Percentiles rank a stretch among this genome's conserved stretches.
These are phyloP conservation scores for Oxycera nigricornis DNA, from an alignment of 2,888 invertebrate species.

Conservation along the genomic window DNA sequence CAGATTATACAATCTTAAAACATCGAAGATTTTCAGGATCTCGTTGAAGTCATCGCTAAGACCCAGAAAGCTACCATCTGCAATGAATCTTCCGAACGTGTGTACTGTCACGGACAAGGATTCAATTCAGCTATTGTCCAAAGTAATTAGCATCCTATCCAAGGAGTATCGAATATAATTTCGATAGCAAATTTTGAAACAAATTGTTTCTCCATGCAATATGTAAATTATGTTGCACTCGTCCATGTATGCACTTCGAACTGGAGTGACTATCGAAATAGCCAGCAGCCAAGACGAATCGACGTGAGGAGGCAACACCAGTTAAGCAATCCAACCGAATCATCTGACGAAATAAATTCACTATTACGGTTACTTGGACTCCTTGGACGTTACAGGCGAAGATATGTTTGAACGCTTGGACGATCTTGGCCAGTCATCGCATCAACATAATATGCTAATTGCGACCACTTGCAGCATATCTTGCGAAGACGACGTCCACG, in stretches of 20 bases:
- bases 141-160: too few species aligned
- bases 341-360: constrained; percentile 28
- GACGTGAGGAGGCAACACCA: background rate
- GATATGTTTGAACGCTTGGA: constrained; percentile 5
- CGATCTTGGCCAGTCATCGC: background rate
- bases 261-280: background rate
- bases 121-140: too few species aligned
- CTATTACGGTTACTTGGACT: constrained; percentile 34
- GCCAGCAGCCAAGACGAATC: constrained; percentile 18
- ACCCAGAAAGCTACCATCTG: background rate
- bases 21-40: too few species aligned
- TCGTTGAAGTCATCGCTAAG: background rate
- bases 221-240: background rate
- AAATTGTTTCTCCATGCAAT: background rate
- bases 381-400: background rate
- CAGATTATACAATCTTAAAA: too few species aligned
- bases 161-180: background rate
- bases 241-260: background rate
- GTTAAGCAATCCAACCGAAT: constrained; percentile 29
- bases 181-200: background rate
- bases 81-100: background rate
- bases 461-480: constrained; percentile 13
- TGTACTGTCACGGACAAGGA: too few species aligned
- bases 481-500: background rate
- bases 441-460: constrained; percentile 21